Evolutionary conservation across 2,797 vertebrate genomes (phyloP), one percentile per base, ranked within the genome.

Genomic region (Pangasius macronema): DNA sequence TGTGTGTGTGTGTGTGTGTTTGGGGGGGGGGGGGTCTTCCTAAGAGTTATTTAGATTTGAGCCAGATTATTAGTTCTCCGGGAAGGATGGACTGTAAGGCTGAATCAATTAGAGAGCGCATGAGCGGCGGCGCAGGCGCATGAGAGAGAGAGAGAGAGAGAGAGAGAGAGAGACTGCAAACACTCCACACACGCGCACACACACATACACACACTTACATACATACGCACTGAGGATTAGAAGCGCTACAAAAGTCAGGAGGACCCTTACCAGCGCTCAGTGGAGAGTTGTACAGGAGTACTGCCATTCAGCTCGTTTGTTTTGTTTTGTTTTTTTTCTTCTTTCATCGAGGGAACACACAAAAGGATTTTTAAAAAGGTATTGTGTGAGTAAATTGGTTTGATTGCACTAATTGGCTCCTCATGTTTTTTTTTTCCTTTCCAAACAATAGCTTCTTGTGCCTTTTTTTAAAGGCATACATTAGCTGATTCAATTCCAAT

Each of bases 21-120:
- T 8, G 39, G 3, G 39, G 39, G 39, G 7, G 42, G 42, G 94
- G 91, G 94, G 95, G 94, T 94, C 97, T 98, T 98, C 96, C 97
- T 97, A 97, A 97, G 96, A 97, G 96, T 96, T 98, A 97, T 98
- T 98, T 97, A 98, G 97, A 97, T 79, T 94, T 96, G 95, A 96
- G 96, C 95, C 95, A 97, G 97, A 97, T 97, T 96, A 97, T 98
- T 96, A 96, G 95, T 97, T 93, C 96, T 96, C 96, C 94, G 89
- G 91, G 96, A 96, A 96, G 97, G 97, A 96, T 95, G 97, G 96
- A 96, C 97, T 97, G 94, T 95, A 96, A 96, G 96, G 94, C 95
- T 96, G 97, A 97, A 97, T 97, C 97, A 97, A 97, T 98, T 97
- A 97, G 97, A 96, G 95, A 96, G 96, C 94, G 94, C 95, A 46